These are phyloP conservation scores for Diuraphis noxia DNA, from an alignment of 1,140 invertebrate genomes.

Conservation along the genomic window DNA sequence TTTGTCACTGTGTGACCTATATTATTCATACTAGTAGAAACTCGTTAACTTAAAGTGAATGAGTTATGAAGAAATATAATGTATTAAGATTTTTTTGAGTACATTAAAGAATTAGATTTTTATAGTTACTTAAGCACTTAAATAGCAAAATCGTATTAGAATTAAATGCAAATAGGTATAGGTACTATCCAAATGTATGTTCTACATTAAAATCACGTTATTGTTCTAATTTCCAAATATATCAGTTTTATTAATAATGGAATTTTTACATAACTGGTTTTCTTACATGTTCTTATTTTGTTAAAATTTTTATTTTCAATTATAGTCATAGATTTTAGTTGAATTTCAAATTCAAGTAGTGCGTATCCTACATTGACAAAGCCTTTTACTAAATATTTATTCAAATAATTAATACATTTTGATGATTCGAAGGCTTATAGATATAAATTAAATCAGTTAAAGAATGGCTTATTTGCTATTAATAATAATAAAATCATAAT, in stretches of 20 bases:
- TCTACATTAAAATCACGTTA: not conserved
- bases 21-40: not conserved
- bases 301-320: not conserved
- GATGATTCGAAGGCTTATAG: no score
- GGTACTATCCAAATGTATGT: not conserved
- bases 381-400: no score
- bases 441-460: no score
- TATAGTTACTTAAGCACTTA: not conserved
- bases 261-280: not conserved
- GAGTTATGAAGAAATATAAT: not conserved
- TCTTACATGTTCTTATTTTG: not conserved
- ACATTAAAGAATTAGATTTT: not conserved
- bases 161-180: not conserved
- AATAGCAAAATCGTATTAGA: not conserved
- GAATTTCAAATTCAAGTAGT: not conserved
- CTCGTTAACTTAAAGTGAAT: not conserved
- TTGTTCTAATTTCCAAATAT: not conserved
- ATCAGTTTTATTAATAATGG: no score
- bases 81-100: not conserved
- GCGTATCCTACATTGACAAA: no score
- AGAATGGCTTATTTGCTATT: no score
- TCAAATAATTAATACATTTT: no score
- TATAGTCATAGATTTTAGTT: no score
- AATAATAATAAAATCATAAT: no score
- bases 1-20: slow-evolving; percentile 2